phyloP scores from a whole-genome alignment of 2,113 vertebrate species.

The Mobula birostris region DNA sequence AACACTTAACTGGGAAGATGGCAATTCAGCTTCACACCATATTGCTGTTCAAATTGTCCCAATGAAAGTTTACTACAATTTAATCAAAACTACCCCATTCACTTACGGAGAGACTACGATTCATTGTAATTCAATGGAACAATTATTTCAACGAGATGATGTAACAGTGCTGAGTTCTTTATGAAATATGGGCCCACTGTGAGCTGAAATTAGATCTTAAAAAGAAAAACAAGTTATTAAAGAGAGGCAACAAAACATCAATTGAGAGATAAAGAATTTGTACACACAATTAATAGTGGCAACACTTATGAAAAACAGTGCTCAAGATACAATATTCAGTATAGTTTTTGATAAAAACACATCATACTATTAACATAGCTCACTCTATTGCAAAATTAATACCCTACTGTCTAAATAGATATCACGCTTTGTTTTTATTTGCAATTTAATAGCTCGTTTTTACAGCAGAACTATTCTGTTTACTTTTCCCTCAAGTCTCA shows the following conservation, averaged over 20 bases:
- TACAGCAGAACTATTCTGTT: background rate
- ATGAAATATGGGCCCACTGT: background rate
- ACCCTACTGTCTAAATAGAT: background rate
- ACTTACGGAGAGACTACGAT: background rate
- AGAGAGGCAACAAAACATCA: background rate
- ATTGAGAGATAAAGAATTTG: background rate
- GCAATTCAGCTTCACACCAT: too few species aligned
- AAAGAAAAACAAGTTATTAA: background rate
- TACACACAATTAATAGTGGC: background rate
- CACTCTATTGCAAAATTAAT: background rate
- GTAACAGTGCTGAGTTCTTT: background rate
- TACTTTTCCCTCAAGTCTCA: constrained; percentile 11
- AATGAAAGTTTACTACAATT: background rate
- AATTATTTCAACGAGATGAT: background rate
- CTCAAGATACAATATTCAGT: background rate
- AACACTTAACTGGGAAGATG: background rate
- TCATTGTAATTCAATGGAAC: constrained; percentile 5
- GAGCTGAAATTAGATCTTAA: background rate
- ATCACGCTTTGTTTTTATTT: background rate
- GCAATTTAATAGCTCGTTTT: background rate
- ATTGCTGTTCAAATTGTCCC: background rate
- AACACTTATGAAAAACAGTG: background rate
- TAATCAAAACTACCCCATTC: background rate
- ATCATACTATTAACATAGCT: background rate
- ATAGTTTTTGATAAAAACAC: background rate